Percentiles rank a stretch among this genome's conserved stretches.
Conservation (phyloP, 2,888 invertebrate genomes). For the Coelinius sp. region DNA sequence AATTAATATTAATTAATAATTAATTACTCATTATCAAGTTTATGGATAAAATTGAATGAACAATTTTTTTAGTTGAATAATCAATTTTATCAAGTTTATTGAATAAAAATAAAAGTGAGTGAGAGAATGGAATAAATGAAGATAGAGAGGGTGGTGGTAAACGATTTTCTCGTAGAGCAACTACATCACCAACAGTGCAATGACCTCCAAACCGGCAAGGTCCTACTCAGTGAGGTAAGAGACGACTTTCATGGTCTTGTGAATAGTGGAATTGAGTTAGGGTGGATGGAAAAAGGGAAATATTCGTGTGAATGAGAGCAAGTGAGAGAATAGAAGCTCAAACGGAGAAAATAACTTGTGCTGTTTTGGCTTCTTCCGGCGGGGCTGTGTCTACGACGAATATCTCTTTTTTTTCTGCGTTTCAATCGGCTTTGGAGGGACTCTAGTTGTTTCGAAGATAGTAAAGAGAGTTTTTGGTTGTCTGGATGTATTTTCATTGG, state of each 20-base stretch:
- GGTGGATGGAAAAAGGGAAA: conserved; percentile 26
- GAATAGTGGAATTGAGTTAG: neutral
- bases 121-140: neutral
- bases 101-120: conserved; percentile 36
- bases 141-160: conserved; percentile 38
- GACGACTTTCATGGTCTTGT: conserved; percentile 9
- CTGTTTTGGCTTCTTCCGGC: conserved; percentile 31
- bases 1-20: neutral
- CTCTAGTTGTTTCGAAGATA: neutral
- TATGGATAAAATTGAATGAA: too few relatives aligned
- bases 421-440: conserved; percentile 8
- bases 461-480: neutral
- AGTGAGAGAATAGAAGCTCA: neutral
- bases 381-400: conserved; percentile 12
- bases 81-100: conserved; percentile 38
- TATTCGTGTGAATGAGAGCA: conserved; percentile 6
- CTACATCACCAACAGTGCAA: conserved; percentile 61
- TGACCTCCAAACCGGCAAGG: conserved; percentile 66
- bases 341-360: conserved; percentile 22
- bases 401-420: conserved; percentile 32
- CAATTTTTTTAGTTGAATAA: neutral
- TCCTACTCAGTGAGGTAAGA: conserved; percentile 63
- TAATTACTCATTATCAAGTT: too few relatives aligned
- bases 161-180: conserved; percentile 53
- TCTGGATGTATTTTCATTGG: neutral